Evolutionary conservation across 2,113 vertebrate species (phyloP).

Genomic region (Notarius lentiginosus): DNA sequence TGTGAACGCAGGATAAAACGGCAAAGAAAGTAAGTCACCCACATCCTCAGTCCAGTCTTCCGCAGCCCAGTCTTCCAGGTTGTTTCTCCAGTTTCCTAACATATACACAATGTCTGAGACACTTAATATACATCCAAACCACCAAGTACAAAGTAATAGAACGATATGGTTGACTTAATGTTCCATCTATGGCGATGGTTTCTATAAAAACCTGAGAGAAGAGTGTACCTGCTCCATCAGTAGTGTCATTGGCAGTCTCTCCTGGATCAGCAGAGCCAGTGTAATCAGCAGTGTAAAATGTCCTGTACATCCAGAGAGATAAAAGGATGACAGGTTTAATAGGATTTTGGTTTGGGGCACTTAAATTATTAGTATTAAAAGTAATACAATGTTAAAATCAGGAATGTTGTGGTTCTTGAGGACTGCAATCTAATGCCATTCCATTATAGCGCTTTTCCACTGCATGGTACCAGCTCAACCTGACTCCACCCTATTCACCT

Average conservation of each 20-base stretch:
- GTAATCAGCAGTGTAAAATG: constrained; percentile 93
- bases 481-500: too few species aligned
- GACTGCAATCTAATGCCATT: neutral
- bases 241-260: constrained; percentile 79
- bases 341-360: neutral
- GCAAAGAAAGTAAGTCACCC: constrained; percentile 56
- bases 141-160: neutral
- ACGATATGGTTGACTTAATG: too few species aligned
- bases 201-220: neutral
- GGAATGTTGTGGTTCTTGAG: neutral
- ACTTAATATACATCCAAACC: neutral
- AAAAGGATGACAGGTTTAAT: neutral
- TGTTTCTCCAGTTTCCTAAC: constrained; percentile 85
- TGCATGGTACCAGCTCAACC: too few species aligned
- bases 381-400: neutral
- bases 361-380: neutral
- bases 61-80: constrained; percentile 88
- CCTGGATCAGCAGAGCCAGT: constrained; percentile 77
- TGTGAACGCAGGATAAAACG: neutral
- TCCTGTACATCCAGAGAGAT: constrained; percentile 67
- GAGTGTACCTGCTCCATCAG: constrained; percentile 80
- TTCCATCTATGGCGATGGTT: neutral
- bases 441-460: too few species aligned
- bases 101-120: neutral
- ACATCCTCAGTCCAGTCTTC: constrained; percentile 99